phyloP scores from a whole-genome alignment of 2,888 invertebrate genomes.

The Drosophila buzzatii region DNA sequence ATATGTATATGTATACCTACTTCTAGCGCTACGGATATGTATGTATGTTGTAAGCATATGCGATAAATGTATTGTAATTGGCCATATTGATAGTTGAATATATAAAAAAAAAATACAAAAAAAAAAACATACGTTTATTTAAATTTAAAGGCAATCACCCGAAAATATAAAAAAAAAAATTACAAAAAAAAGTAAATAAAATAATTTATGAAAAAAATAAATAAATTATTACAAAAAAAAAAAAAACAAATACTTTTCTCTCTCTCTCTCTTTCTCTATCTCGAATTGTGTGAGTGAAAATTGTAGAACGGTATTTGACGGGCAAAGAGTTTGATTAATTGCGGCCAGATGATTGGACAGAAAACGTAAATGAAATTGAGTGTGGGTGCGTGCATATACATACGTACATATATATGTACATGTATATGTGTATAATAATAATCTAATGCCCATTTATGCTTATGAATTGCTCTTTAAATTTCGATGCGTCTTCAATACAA shows the following conservation, averaged over 20 bases:
- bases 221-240: constrained; percentile 5
- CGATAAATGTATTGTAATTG: constrained; percentile 82
- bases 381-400: neutral
- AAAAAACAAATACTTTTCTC: constrained; percentile 48
- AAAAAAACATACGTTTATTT: constrained; percentile 65
- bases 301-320: constrained; percentile 72
- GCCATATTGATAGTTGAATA: constrained; percentile 84
- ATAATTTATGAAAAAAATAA: constrained; percentile 73
- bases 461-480: constrained; percentile 81
- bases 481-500: constrained; percentile 78
- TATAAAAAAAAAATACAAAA: constrained; percentile 49
- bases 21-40: constrained; percentile 40
- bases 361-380: constrained; percentile 46
- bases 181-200: constrained; percentile 69
- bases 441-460: constrained; percentile 78
- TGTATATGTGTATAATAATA: constrained; percentile 43
- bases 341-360: constrained; percentile 68
- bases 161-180: constrained; percentile 58
- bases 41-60: constrained; percentile 66
- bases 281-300: constrained; percentile 52
- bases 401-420: neutral
- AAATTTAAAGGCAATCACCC: constrained; percentile 81
- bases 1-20: constrained; percentile 48
- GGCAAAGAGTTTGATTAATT: constrained; percentile 66
- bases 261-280: neutral